A percentile compares a stretch with the other conserved stretches of the same genome.
phyloP scores from a whole-genome alignment of 2,113 vertebrate genomes.

The Ciconia stormi region DNA sequence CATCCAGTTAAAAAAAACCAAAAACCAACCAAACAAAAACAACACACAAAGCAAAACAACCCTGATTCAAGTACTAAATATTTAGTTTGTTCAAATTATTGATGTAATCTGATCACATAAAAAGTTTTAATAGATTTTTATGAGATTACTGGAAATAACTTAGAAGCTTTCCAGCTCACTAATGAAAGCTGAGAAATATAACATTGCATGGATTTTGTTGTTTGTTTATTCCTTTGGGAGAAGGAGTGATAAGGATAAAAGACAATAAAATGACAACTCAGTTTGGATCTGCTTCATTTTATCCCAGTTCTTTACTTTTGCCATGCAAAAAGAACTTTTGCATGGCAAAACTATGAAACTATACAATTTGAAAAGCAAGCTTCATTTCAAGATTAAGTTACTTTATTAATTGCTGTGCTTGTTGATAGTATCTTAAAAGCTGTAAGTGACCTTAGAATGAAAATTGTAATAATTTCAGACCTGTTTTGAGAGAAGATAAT shows the following conservation, averaged over 20 bases:
- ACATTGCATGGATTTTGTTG: neutral
- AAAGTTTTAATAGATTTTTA: neutral
- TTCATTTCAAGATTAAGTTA: neutral
- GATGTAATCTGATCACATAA: neutral
- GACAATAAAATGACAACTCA: neutral
- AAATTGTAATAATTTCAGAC: neutral
- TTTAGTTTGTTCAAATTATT: neutral
- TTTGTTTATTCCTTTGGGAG: neutral
- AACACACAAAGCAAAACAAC: neutral
- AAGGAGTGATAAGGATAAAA: neutral
- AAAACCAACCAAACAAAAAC: neutral
- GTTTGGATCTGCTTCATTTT: neutral
- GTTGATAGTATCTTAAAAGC: neutral
- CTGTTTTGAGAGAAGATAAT: neutral
- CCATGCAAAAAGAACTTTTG: neutral
- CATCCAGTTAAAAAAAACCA: neutral
- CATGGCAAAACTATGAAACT: too few relatives aligned
- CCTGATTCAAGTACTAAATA: neutral
- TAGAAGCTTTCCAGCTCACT: neutral
- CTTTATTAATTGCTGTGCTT: neutral
- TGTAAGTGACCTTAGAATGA: neutral
- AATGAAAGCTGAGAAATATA: neutral
- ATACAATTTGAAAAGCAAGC: neutral
- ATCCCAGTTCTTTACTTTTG: neutral
- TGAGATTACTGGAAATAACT: neutral